Evolutionary conservation across 2,888 invertebrate species (phyloP).

Genomic region (Agrochola litura): DNA sequence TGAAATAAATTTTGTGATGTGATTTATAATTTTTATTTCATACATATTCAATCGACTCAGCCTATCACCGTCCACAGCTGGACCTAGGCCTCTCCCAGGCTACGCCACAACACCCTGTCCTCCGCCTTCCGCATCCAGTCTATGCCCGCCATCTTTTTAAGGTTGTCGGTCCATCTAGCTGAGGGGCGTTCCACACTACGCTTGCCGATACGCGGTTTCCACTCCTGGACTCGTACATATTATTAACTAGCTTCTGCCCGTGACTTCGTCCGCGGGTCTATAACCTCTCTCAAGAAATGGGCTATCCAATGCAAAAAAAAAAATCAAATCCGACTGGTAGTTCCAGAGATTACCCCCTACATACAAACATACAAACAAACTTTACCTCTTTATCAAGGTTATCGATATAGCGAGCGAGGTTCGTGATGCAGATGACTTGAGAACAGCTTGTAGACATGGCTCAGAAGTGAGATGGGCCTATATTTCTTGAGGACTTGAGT

Average conservation of each 20-base stretch:
- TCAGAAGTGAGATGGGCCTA: neutral
- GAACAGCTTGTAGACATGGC: neutral
- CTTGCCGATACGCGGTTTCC: neutral
- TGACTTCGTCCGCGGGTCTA: too few relatives aligned
- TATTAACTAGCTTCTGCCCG: too few relatives aligned
- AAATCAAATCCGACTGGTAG: too few relatives aligned
- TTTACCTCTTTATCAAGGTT: neutral
- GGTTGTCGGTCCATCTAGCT: neutral
- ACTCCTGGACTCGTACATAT: neutral
- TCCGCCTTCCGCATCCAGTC: neutral
- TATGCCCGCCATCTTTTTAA: neutral
- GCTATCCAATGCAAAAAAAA: too few relatives aligned
- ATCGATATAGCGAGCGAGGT: neutral
- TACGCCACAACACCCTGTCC: neutral
- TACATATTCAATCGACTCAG: neutral
- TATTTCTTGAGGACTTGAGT: neutral
- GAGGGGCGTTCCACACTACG: neutral
- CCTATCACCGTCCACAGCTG: neutral
- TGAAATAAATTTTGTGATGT: slow-evolving; percentile 43
- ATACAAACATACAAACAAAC: too few relatives aligned
- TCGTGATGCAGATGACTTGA: neutral
- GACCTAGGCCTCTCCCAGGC: neutral
- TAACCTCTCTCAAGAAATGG: too few relatives aligned
- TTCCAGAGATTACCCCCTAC: too few relatives aligned
- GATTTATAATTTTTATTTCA: slow-evolving; percentile 26